phyloP scores from a whole-genome alignment of 2,113 vertebrate species.

The Pomatostomus ruficeps region DNA sequence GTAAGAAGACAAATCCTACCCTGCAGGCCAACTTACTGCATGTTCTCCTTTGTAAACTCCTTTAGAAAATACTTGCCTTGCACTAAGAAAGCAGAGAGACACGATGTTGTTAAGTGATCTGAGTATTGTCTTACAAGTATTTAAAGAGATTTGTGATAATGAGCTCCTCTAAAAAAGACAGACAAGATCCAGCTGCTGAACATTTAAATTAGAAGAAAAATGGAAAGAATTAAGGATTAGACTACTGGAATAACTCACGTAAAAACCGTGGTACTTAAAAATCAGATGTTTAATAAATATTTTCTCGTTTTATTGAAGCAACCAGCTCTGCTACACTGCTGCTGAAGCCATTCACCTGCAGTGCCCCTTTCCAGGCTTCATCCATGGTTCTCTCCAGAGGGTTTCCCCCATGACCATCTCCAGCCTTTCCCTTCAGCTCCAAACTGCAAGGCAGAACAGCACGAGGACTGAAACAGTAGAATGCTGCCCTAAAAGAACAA shows the following conservation, averaged over 20 bases:
- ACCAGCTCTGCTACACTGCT: fast-evolving
- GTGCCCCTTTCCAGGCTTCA: not conserved
- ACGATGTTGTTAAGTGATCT: not conserved
- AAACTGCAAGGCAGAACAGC: not conserved
- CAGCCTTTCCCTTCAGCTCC: not conserved
- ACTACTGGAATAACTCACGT: not conserved
- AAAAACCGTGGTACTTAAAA: fast-evolving
- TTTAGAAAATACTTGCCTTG: not conserved
- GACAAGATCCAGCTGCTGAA: not conserved
- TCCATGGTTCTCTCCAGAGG: not conserved
- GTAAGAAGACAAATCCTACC: not conserved
- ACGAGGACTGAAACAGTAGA: fast-evolving
- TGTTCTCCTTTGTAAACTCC: not conserved
- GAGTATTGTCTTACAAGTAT: not conserved
- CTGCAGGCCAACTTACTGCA: not conserved
- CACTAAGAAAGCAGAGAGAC: not conserved
- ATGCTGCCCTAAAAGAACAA: not conserved
- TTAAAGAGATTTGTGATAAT: not conserved
- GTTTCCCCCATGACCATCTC: not conserved
- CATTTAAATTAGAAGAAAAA: not conserved
- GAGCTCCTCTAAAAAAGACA: not conserved
- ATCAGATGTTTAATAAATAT: not conserved
- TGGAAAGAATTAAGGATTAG: not conserved
- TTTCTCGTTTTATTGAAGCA: not conserved
- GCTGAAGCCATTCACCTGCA: not conserved